Evolutionary conservation across 1,140 invertebrate species (phyloP), one percentile per base, ranked within the genome.

Genomic region (Artemia franciscana): DNA sequence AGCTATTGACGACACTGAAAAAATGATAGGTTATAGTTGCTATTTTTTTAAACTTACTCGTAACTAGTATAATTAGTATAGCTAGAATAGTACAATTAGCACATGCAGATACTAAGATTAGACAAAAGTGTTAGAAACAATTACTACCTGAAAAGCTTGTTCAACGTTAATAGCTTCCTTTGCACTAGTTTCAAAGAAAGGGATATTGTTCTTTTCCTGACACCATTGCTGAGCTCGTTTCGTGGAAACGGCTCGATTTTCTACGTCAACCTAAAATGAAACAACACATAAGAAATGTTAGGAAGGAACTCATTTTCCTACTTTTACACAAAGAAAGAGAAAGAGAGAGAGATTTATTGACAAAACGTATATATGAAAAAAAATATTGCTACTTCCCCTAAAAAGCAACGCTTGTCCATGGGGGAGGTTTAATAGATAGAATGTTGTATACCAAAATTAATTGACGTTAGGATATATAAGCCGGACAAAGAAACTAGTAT

Each of bases 141-240:
- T 51, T 51, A 51, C 39, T 51, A 51, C 39, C 39, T 51, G 39
- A 78, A 98, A 98, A 68, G 93, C 94, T 75, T 95, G 84, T 75
- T 98, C 94, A 57, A 98, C 93, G 72, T 97, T 97, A 63, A 95
- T 85, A 59, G 90, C 91, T 73, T 98, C 93, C 77, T 98, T 98
- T 68, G 94, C 94, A 76, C 88, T 92, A 27, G 93, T 98, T 78
- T 98, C 94, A 76, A 97, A 99, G 73, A 96, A 98, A 51, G 94
- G 94, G 71, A 98, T 96, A 75, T 92, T 91, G 73, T 96, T 96
- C 78, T 98, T 98, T 67, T 82, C 85, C 73, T 94, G 87, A 78
- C 94, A 98, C 95, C 95, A 99, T 68, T 94, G 88, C 73, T 97
- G 91, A 26, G 93, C 94, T 70, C 92, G 78, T 73, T 96, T 95